Evolutionary conservation across 2,888 invertebrate genomes (phyloP), one percentile per base, ranked within the genome.

Genomic region (Lydus trimaculatus): DNA sequence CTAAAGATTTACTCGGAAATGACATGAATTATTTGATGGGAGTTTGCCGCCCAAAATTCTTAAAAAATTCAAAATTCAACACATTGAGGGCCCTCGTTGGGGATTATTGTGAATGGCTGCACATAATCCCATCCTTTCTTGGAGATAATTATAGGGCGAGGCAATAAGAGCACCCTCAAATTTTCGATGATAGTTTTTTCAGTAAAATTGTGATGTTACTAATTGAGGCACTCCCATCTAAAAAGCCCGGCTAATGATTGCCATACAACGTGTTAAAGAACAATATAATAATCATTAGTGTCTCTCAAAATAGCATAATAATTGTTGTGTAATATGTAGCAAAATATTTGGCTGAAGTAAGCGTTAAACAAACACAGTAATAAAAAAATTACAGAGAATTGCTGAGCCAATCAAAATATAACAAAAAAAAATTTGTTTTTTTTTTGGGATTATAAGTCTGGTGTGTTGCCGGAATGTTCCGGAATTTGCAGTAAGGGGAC

Each of bases 101-200:
- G 84, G 87, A 86, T 86, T 88, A 86, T 83, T 85, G 87, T 89
- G 89, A 89, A 89, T 89, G 89, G 89, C 89, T 89, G 89, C 89
- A 88, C 88, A 84, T 86, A 87, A 88, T 86, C 88, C 86, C 80
- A 72, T 83, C 84, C 76, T 43, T 43, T 33, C 63, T 66, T 28
- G 9, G 33, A 64, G 2, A 17, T 0, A 17, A 17, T 13, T 2
- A 17, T 85, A 43, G 82, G 81, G 82, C 83, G 83, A 85, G 87
- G 84, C 85, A 84, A 85, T 85, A 76, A 86, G 84, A 79, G 70
- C 73, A 81, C 82, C 83, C 77, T 72, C 58, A 66, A 61, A 58
- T 31, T 74, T 78, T 79, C 70, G 74, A 73, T 61, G 28, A 62
- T 33, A 61, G 66, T 66, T 69, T 65, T 71, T 66, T 43, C 17